Evolutionary conservation across 2,888 invertebrate genomes (phyloP).

Genomic region (Phortica okadai): DNA sequence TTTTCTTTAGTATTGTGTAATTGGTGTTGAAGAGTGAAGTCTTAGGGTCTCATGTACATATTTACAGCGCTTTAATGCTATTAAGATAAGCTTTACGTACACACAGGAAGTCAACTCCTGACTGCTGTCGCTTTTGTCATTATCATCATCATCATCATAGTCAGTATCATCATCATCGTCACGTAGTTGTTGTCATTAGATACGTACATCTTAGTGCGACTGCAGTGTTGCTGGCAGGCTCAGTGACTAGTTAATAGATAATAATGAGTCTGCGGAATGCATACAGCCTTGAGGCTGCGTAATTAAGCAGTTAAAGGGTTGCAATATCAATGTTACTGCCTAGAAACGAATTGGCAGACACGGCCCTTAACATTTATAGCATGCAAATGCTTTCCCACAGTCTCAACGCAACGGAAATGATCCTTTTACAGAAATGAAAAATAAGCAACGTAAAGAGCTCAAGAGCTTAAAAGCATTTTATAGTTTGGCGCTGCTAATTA

Average conservation of each 20-base stretch:
- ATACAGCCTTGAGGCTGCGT: slow-evolving; percentile 62
- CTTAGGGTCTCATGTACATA: slow-evolving; percentile 56
- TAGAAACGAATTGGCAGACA: not conserved
- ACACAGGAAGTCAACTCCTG: slow-evolving; percentile 5
- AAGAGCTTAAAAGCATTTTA: not conserved
- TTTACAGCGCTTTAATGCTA: slow-evolving; percentile 46
- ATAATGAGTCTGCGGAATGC: slow-evolving; percentile 60
- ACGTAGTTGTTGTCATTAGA: slow-evolving; percentile 62
- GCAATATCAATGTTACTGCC: slow-evolving; percentile 39
- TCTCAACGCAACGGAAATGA: not conserved
- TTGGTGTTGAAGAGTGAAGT: slow-evolving; percentile 53
- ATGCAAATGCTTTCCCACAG: slow-evolving; percentile 20
- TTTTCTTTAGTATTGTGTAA: slow-evolving; percentile 49
- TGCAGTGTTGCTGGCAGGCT: slow-evolving; percentile 37
- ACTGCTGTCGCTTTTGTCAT: slow-evolving; percentile 19
- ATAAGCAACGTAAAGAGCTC: not conserved
- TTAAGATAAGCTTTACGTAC: slow-evolving; percentile 30
- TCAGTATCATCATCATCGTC: not conserved
- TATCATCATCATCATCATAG: not conserved
- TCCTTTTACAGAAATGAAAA: not conserved
- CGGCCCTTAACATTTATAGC: not conserved
- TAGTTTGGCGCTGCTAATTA: not conserved
- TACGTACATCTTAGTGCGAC: slow-evolving; percentile 43
- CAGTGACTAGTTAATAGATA: slow-evolving; percentile 65
- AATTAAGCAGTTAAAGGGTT: slow-evolving; percentile 69